These are phyloP conservation scores for Synanthedon vespiformis DNA, from an alignment of 2,888 invertebrate genomes.

Conservation along the genomic window DNA sequence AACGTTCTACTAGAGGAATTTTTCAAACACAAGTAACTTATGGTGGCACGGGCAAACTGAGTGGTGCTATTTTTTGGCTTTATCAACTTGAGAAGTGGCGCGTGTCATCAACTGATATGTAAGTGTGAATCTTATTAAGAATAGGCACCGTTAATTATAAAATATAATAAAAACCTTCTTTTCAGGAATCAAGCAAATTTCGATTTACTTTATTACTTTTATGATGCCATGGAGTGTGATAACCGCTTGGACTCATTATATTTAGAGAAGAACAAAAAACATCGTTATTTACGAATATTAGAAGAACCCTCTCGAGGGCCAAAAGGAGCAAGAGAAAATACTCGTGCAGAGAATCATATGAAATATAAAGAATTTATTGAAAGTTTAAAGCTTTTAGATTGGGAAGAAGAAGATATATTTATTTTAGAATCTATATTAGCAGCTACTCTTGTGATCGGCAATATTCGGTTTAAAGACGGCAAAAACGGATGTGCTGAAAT, in stretches of 20 bases:
- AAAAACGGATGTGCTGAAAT: slow-evolving; percentile 77
- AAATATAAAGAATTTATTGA: slow-evolving; percentile 75
- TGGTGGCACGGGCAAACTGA: slow-evolving; percentile 85
- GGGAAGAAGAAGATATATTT: slow-evolving; percentile 77
- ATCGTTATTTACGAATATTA: slow-evolving; percentile 79
- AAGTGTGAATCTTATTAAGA: slow-evolving; percentile 22
- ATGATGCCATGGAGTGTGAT: slow-evolving; percentile 82
- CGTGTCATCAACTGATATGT: slow-evolving; percentile 83
- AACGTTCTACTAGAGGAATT: slow-evolving; percentile 87
- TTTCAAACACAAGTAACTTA: slow-evolving; percentile 86
- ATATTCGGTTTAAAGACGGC: slow-evolving; percentile 80
- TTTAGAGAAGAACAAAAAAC: slow-evolving; percentile 76
- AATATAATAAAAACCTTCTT: background rate
- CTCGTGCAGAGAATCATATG: slow-evolving; percentile 73
- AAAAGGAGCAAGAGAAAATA: slow-evolving; percentile 72
- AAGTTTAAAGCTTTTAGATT: slow-evolving; percentile 75
- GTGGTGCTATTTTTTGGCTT: slow-evolving; percentile 88
- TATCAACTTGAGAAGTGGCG: slow-evolving; percentile 91
- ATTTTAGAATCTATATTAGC: slow-evolving; percentile 78
- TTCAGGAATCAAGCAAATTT: slow-evolving; percentile 87
- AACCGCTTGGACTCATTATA: slow-evolving; percentile 76
- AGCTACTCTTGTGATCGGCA: slow-evolving; percentile 83
- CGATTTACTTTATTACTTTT: slow-evolving; percentile 90
- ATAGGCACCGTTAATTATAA: background rate
- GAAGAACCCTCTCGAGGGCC: slow-evolving; percentile 68